Evolutionary conservation across 2,797 vertebrate genomes (phyloP), one percentile per base, ranked within the genome.

Genomic region (Syndactyla subalaris): DNA sequence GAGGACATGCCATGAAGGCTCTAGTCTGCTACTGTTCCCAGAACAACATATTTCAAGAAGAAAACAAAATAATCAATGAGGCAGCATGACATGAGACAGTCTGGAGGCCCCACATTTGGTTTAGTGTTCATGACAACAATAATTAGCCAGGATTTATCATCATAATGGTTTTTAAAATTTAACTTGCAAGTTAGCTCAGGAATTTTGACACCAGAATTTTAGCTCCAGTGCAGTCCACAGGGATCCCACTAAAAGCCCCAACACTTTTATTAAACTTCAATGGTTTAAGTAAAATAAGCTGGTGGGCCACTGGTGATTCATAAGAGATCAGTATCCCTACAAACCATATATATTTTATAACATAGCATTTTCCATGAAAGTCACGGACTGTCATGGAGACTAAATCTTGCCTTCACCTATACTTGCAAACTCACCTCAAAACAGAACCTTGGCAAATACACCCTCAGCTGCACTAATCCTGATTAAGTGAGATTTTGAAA

Each of bases 71-170:
- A 80, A 95, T 94, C 91, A 93, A 72, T 88, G 81, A 96, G 70
- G 84, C 63, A 88, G 78, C 67, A 71, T 83, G 92, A 89, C 84
- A 87, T 34, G 75, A 94, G 81, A 68, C 80, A 89, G 65, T 85
- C 75, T 80, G 72, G 75, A 94, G 82, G 87, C 82, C 70, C 51
- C 87, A 91, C 39, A 87, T 80, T 73, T 63, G n/a, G 70, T 82
- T 93, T 70, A 75, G 51, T n/a, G 41, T n/a, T 94, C 67, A 93
- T n/a, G 54, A 94, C 84, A 95, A 94, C 68, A 96, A 80, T 95
- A 96, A 95, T 95, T 95, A 96, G 87, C 78, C 79, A 88, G 79
- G 92, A 95, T 93, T 95, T 94, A 94, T 95, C 93, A 96, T 91
- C 89, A 32, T 88, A 95, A 94, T 93, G 46, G 6, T 81, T 94